Conservation (phyloP, 1,140 invertebrate genomes). For the Leptinotarsa defecta region DNA sequence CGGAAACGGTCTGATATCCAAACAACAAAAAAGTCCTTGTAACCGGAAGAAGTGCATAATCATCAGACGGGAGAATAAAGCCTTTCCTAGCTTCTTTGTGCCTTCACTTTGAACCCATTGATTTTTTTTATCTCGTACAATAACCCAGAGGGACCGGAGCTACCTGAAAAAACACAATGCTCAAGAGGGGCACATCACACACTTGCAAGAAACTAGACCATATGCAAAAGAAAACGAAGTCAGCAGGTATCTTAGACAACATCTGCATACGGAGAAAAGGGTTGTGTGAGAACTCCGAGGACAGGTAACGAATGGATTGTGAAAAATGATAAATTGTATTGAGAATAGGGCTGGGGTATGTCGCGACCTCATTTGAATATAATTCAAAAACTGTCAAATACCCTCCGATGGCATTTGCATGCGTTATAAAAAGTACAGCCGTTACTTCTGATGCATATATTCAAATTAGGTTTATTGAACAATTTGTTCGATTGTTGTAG, state of each 20-base stretch:
- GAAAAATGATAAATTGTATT: conserved; percentile 53
- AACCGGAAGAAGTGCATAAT: conserved; percentile 31
- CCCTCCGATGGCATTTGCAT: conserved; percentile 51
- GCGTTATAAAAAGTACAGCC: conserved; percentile 37
- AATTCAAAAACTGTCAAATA: conserved; percentile 53
- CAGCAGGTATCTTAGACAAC: conserved; percentile 49
- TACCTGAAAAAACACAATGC: conserved; percentile 38
- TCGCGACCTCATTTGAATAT: conserved; percentile 51
- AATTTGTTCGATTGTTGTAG: conserved; percentile 28
- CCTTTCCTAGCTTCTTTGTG: conserved; percentile 1
- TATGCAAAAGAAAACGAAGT: conserved; percentile 44
- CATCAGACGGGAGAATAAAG: conserved; percentile 15
- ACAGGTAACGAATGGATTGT: conserved; percentile 49
- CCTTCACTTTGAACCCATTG: conserved; percentile 30
- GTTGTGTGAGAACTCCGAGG: conserved; percentile 39
- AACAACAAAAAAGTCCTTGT: neutral
- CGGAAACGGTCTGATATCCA: neutral
- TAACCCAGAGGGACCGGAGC: conserved; percentile 28
- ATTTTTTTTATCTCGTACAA: conserved; percentile 35
- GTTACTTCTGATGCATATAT: conserved; percentile 29
- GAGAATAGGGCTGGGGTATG: conserved; percentile 32
- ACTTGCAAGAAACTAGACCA: conserved; percentile 41
- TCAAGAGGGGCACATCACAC: conserved; percentile 37
- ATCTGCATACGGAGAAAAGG: conserved; percentile 44
- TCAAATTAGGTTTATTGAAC: conserved; percentile 30